Percentiles rank a stretch among this genome's conserved stretches.
These are phyloP conservation scores for Dorcus parallelipipedus DNA, from an alignment of 2,888 invertebrate species.

Conservation along the genomic window DNA sequence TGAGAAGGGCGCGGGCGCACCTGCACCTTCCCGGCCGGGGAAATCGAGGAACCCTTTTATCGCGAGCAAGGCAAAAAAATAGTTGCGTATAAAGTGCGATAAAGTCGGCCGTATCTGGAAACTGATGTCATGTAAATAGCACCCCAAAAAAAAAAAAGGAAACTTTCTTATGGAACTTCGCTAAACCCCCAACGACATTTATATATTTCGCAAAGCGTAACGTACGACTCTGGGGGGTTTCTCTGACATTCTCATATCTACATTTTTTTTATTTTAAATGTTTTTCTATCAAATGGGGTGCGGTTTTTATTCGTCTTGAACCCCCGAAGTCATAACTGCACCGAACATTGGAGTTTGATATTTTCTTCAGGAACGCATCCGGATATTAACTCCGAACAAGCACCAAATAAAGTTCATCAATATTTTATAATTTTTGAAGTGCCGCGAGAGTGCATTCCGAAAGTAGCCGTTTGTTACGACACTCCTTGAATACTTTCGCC, in stretches of 20 bases:
- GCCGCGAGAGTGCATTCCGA: not conserved
- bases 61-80: not conserved
- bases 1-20: slow-evolving; percentile 11
- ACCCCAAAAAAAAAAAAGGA: not conserved
- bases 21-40: slow-evolving; percentile 5
- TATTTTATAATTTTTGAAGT: not conserved
- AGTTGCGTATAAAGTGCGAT: not conserved
- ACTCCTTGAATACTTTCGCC: not conserved
- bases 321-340: too few relatives aligned
- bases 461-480: not conserved
- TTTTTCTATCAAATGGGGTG: too few relatives aligned
- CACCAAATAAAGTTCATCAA: not conserved
- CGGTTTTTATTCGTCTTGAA: too few relatives aligned
- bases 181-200: not conserved
- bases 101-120: too few relatives aligned
- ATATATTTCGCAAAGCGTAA: not conserved
- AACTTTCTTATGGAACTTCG: not conserved
- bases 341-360: too few relatives aligned
- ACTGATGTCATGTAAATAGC: not conserved
- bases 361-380: too few relatives aligned
- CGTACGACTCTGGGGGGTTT: not conserved
- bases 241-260: not conserved
- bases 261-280: too few relatives aligned
- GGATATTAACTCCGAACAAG: too few relatives aligned
- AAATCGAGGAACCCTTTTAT: too few relatives aligned